These are phyloP conservation scores for Prietella phreatophila DNA, from an alignment of 2,113 vertebrate species.

Conservation along the genomic window DNA sequence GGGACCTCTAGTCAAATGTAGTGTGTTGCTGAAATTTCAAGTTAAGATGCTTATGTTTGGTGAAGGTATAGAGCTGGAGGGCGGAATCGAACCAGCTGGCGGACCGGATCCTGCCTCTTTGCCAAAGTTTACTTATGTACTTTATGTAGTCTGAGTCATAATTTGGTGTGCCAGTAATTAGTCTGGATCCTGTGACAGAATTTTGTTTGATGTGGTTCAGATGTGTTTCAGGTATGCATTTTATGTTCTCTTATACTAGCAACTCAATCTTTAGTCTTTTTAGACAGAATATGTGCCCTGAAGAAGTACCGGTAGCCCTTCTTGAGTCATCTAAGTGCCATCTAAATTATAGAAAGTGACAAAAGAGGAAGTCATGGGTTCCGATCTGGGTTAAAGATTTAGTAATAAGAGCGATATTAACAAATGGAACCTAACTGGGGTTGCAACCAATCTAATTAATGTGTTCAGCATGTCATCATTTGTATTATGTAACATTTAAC, in stretches of 20 bases:
- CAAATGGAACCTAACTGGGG: background rate
- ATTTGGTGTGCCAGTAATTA: slow-evolving; percentile 36
- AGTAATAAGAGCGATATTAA: background rate
- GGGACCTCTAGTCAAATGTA: background rate
- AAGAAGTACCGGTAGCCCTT: background rate
- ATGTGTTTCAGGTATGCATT: slow-evolving; percentile 36
- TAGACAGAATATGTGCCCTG: background rate
- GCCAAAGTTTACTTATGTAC: background rate
- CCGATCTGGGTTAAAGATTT: background rate
- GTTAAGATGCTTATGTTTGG: background rate
- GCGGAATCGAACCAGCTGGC: background rate
- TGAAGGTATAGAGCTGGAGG: background rate
- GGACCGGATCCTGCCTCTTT: background rate
- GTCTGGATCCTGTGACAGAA: slow-evolving; percentile 27
- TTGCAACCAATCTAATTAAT: background rate
- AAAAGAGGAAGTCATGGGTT: background rate
- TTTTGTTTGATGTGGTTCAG: slow-evolving; percentile 43
- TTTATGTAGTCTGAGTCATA: slow-evolving; percentile 41
- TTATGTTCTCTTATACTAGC: slow-evolving; percentile 20
- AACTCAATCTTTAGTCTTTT: background rate
- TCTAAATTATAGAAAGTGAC: background rate
- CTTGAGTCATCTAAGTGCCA: background rate
- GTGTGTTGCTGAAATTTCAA: background rate
- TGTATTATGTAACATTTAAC: background rate
- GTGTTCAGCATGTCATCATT: background rate